phyloP scores from a whole-genome alignment of 1,140 invertebrate genomes.

The Lordiphosa clarofinis region DNA sequence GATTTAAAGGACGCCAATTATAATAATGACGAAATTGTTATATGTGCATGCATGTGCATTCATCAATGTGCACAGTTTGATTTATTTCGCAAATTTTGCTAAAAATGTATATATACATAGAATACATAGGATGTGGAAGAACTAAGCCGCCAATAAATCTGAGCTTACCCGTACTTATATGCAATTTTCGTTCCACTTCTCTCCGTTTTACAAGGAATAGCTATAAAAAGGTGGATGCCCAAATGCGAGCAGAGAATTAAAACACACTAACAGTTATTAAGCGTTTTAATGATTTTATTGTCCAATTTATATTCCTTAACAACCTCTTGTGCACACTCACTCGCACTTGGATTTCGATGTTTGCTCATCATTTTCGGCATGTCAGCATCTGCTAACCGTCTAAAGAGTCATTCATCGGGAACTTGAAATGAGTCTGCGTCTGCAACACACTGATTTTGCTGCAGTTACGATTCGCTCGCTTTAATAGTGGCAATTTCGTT shows the following conservation, averaged over 20 bases:
- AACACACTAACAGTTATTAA: slow-evolving; percentile 57
- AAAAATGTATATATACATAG: not conserved
- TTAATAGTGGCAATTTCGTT: slow-evolving; percentile 75
- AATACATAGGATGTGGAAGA: not conserved
- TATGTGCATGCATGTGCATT: slow-evolving; percentile 1
- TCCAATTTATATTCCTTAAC: slow-evolving; percentile 76
- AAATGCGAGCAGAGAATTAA: slow-evolving; percentile 53
- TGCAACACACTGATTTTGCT: slow-evolving; percentile 24
- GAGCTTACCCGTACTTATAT: too few relatives aligned
- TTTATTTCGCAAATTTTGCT: slow-evolving; percentile 18
- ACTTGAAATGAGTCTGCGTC: slow-evolving; percentile 25
- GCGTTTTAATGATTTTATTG: slow-evolving; percentile 77
- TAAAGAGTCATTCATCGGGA: slow-evolving; percentile 26
- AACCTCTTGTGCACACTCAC: slow-evolving; percentile 47
- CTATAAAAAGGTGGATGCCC: slow-evolving; percentile 39
- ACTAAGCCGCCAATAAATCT: too few relatives aligned
- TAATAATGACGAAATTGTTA: slow-evolving; percentile 18
- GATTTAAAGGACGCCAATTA: slow-evolving; percentile 11
- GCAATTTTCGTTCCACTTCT: not conserved
- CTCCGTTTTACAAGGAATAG: slow-evolving; percentile 24
- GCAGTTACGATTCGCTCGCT: slow-evolving; percentile 58
- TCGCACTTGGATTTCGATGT: slow-evolving; percentile 49
- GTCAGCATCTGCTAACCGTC: slow-evolving; percentile 37
- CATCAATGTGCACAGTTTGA: slow-evolving; percentile 18
- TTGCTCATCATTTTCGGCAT: slow-evolving; percentile 70